phyloP scores from a whole-genome alignment of 2,113 vertebrate species.

The Hoplias malabaricus region DNA sequence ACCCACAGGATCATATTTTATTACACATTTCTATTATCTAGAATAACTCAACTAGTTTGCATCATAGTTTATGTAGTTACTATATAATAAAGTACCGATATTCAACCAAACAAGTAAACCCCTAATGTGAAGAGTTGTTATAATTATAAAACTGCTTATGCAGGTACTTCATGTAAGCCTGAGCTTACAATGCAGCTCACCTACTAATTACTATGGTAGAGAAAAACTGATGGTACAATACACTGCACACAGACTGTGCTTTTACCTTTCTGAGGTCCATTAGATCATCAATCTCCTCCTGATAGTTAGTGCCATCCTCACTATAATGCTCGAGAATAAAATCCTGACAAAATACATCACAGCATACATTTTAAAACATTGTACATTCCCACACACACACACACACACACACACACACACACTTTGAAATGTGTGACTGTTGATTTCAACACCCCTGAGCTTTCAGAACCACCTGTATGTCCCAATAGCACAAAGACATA shows the following conservation, averaged over 20 bases:
- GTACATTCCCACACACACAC: neutral
- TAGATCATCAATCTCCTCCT: conserved; percentile 91
- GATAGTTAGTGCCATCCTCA: conserved; percentile 84
- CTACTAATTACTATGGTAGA: neutral
- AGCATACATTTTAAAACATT: neutral
- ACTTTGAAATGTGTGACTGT: neutral
- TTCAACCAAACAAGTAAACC: too few relatives aligned
- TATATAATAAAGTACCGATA: too few relatives aligned
- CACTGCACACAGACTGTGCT: neutral
- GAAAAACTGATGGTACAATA: neutral
- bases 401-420: conserved; percentile 1
- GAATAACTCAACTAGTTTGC: too few relatives aligned
- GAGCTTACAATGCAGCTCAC: too few relatives aligned
- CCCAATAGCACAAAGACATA: neutral
- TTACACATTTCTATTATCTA: too few relatives aligned
- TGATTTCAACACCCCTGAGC: neutral
- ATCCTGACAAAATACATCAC: conserved; percentile 73
- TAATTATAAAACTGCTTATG: too few relatives aligned
- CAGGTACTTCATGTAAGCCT: too few relatives aligned
- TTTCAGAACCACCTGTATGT: neutral
- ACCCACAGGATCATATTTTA: too few relatives aligned
- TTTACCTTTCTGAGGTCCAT: conserved; percentile 92
- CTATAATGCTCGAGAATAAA: conserved; percentile 95
- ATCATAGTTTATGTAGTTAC: too few relatives aligned
- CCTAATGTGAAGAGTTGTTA: too few relatives aligned